These are phyloP conservation scores for Penaeus japonicus DNA, from an alignment of 1,140 invertebrate genomes.

Conservation along the genomic window DNA sequence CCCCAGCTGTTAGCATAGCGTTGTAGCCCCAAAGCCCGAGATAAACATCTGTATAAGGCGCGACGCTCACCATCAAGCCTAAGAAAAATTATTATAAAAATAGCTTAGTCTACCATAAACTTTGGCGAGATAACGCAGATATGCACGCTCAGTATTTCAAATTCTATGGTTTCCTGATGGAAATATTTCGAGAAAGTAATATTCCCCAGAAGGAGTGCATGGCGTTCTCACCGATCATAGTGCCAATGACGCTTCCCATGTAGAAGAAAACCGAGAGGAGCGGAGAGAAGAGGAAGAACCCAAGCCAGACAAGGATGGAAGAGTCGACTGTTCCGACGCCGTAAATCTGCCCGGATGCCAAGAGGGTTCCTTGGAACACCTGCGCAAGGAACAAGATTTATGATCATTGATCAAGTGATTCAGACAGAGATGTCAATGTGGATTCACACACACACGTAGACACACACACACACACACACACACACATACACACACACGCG, in stretches of 20 bases:
- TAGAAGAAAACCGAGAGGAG: slow-evolving; percentile 45
- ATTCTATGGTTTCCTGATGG: too few relatives aligned
- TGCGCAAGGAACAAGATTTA: too few relatives aligned
- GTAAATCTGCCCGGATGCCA: slow-evolving; percentile 53
- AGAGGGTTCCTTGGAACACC: slow-evolving; percentile 51
- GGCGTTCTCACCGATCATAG: slow-evolving; percentile 23
- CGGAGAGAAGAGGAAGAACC: slow-evolving; percentile 50
- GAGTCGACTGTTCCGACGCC: slow-evolving; percentile 46
- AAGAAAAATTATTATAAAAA: not conserved
- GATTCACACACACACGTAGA: too few relatives aligned
- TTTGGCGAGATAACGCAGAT: too few relatives aligned
- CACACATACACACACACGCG: too few relatives aligned
- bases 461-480: too few relatives aligned
- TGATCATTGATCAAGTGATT: too few relatives aligned
- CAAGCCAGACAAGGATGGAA: slow-evolving; percentile 51
- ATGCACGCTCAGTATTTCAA: too few relatives aligned
- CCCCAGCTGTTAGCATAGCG: slow-evolving; percentile 43
- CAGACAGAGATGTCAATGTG: too few relatives aligned
- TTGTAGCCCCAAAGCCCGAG: slow-evolving; percentile 56
- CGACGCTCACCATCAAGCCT: slow-evolving; percentile 34
- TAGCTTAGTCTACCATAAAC: too few relatives aligned
- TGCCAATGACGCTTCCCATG: slow-evolving; percentile 49
- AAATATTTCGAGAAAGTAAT: not conserved
- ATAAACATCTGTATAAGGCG: slow-evolving; percentile 43
- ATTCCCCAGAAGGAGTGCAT: not conserved